These are phyloP conservation scores for Centroberyx gerrardi DNA, from an alignment of 2,797 vertebrate species.

Conservation along the genomic window DNA sequence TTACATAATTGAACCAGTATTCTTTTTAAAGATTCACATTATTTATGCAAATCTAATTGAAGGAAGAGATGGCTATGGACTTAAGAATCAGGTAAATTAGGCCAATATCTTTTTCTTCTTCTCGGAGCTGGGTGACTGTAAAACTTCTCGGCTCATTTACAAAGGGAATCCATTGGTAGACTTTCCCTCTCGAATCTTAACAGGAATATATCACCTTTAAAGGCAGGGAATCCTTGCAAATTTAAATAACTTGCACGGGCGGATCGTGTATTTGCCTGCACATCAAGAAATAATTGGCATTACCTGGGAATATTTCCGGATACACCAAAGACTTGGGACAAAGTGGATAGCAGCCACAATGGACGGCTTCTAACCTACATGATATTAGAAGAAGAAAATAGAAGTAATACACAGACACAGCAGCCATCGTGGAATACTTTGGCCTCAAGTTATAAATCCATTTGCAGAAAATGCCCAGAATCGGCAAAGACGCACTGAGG, in stretches of 20 bases:
- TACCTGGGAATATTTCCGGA: slow-evolving; percentile 98
- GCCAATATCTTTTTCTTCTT: slow-evolving; percentile 8
- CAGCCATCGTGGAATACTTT: not conserved
- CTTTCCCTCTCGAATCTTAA: not conserved
- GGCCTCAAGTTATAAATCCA: slow-evolving; percentile 18
- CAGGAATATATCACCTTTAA: slow-evolving; percentile 6
- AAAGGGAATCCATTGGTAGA: not conserved
- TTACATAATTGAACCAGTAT: slow-evolving; percentile 96
- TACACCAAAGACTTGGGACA: slow-evolving; percentile 96
- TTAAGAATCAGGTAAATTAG: slow-evolving; percentile 38
- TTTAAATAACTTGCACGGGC: not conserved
- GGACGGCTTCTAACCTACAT: slow-evolving; percentile 94
- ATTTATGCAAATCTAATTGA: slow-evolving; percentile 44
- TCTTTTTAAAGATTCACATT: slow-evolving; percentile 77
- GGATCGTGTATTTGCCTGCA: not conserved
- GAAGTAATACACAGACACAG: not conserved
- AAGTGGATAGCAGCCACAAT: slow-evolving; percentile 96
- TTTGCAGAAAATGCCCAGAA: slow-evolving; percentile 9
- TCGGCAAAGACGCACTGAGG: not conserved
- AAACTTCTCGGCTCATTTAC: not conserved
- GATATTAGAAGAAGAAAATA: slow-evolving; percentile 30
- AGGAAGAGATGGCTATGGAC: slow-evolving; percentile 14
- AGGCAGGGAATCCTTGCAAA: not conserved
- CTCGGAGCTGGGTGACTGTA: not conserved
- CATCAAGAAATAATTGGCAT: slow-evolving; percentile 3